A percentile compares a stretch with the other conserved stretches of the same genome.
Evolutionary conservation across 1,140 invertebrate species (phyloP).

Genomic region (Tetraneura akinire): DNA sequence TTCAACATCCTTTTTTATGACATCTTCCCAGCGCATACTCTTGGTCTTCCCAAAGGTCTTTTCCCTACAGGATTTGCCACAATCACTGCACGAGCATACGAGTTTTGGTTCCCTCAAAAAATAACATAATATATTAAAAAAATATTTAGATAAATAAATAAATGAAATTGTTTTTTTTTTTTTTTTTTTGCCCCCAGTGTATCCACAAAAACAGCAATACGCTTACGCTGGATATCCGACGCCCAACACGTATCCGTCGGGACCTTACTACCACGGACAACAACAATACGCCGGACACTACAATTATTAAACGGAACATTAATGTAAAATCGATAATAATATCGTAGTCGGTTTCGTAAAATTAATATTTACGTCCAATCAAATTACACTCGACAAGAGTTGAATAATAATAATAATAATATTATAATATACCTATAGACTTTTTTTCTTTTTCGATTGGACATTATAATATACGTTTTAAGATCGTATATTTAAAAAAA

Average conservation of each 20-base stretch:
- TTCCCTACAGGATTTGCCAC: too few relatives aligned
- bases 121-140: too few relatives aligned
- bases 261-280: conserved; percentile 86
- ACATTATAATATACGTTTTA: conserved; percentile 14
- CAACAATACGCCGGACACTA: conserved; percentile 71
- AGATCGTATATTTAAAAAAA: background rate
- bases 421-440: too few relatives aligned
- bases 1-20: too few relatives aligned
- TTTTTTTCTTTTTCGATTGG: too few relatives aligned
- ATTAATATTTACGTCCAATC: background rate
- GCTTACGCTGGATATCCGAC: conserved; percentile 82
- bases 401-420: too few relatives aligned
- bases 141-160: too few relatives aligned
- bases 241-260: conserved; percentile 78
- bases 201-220: conserved; percentile 90
- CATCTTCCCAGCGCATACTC: too few relatives aligned
- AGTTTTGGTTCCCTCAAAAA: too few relatives aligned
- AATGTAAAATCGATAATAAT: background rate
- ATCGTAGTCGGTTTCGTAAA: conserved; percentile 2
- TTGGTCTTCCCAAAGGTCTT: too few relatives aligned
- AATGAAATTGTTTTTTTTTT: conserved; percentile 52
- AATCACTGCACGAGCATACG: too few relatives aligned
- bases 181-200: conserved; percentile 68
- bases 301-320: conserved; percentile 66
- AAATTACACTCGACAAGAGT: background rate